These are phyloP conservation scores for Anguilla megastoma DNA, from an alignment of 2,797 vertebrate species.

Conservation along the genomic window DNA sequence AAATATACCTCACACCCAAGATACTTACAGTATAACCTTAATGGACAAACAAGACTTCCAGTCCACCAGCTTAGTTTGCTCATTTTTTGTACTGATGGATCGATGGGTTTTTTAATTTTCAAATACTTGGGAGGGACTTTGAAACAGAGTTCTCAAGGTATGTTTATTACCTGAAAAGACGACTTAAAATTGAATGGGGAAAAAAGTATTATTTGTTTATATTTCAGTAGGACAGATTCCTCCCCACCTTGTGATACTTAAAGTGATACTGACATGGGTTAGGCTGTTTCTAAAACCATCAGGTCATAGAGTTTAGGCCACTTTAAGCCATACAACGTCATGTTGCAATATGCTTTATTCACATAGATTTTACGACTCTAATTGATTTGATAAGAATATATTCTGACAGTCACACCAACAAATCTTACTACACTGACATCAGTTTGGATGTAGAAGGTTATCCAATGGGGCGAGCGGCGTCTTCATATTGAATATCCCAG, in stretches of 20 bases:
- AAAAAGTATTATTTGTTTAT: constrained; percentile 15
- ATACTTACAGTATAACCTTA: constrained; percentile 15
- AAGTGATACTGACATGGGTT: constrained; percentile 14
- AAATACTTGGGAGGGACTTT: background rate
- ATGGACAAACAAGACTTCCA: constrained; percentile 5
- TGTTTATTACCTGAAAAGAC: background rate
- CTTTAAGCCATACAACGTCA: background rate
- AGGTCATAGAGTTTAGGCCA: background rate
- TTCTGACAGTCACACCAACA: background rate
- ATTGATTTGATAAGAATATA: background rate
- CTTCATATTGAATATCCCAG: background rate
- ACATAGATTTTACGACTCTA: background rate
- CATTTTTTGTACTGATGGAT: constrained; percentile 6
- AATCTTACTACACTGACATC: background rate
- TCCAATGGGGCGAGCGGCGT: background rate
- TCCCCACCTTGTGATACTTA: constrained; percentile 8
- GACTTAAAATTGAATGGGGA: background rate
- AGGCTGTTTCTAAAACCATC: background rate
- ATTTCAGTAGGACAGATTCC: background rate
- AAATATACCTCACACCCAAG: constrained; percentile 16
- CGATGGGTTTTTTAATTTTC: constrained; percentile 6
- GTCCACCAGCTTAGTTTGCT: constrained; percentile 1
- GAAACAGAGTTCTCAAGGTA: background rate
- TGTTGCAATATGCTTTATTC: background rate
- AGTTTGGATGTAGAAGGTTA: background rate